Evolutionary conservation across 2,797 vertebrate species (phyloP).

Genomic region (Chanos chanos): DNA sequence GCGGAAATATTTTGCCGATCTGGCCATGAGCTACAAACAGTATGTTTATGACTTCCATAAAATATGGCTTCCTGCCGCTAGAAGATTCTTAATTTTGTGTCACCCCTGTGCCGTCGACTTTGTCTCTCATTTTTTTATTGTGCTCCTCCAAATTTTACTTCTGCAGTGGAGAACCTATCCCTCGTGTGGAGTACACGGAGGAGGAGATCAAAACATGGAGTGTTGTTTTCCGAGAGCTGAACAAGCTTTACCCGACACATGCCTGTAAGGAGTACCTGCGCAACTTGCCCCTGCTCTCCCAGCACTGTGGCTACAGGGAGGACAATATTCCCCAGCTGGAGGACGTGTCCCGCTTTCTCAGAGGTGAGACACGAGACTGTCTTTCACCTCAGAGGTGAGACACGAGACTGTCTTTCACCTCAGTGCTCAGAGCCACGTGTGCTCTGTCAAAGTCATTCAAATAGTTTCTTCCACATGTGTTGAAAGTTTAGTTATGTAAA

Average conservation of each 20-base stretch:
- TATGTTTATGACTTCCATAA: conserved; percentile 61
- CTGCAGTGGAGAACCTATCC: conserved; percentile 85
- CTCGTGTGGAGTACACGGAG: conserved; percentile 88
- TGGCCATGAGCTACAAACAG: conserved; percentile 86
- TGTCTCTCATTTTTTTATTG: background rate
- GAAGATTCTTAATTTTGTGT: background rate
- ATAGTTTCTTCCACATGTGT: too few species aligned
- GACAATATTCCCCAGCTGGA: conserved; percentile 97
- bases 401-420: too few species aligned
- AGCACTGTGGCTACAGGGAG: conserved; percentile 89
- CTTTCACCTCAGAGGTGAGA: too few species aligned
- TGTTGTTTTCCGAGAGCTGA: conserved; percentile 91
- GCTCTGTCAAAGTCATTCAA: too few species aligned
- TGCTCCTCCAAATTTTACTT: background rate
- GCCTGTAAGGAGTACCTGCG: conserved; percentile 94
- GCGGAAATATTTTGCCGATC: conserved; percentile 80
- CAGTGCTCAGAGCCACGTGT: too few species aligned
- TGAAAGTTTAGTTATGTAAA: too few species aligned
- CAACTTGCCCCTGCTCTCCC: conserved; percentile 89
- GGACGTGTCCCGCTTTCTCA: conserved; percentile 92
- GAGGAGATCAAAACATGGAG: conserved; percentile 97
- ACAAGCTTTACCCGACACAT: conserved; percentile 89
- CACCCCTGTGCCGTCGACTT: background rate
- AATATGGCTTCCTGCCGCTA: background rate
- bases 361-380: conserved; percentile 78